A percentile compares a stretch with the other conserved stretches of the same genome.
Conservation (phyloP, 2,797 vertebrate genomes). For the Iguana delicatissima region DNA sequence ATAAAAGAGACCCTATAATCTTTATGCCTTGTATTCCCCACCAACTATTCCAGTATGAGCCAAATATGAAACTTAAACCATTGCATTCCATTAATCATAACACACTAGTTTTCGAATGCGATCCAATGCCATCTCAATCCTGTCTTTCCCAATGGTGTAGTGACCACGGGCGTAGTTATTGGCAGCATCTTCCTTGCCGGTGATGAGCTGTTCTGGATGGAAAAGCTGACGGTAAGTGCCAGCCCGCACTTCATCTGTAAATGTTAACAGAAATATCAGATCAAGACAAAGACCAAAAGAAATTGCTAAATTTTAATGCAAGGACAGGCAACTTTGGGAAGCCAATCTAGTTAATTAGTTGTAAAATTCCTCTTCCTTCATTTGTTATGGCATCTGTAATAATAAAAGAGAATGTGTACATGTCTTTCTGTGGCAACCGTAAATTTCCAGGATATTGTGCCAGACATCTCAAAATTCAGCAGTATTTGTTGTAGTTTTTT, state of each 20-base stretch:
- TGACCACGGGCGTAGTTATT: conserved; percentile 72
- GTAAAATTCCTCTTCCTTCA: not conserved
- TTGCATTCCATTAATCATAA: not conserved
- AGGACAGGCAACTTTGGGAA: not conserved
- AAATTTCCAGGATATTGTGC: not conserved
- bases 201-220: conserved; percentile 69
- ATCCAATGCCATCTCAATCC: conserved; percentile 63
- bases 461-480: not conserved
- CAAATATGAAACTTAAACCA: not conserved
- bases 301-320: not conserved
- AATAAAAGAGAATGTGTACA: too few species aligned
- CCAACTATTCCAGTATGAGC: not conserved
- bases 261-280: conserved; percentile 5
- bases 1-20: not conserved
- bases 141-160: conserved; percentile 69
- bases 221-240: conserved; percentile 62
- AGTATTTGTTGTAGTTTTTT: not conserved
- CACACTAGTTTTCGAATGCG: conserved; percentile 68
- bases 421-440: too few species aligned
- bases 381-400: too few species aligned
- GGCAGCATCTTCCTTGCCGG: conserved; percentile 71
- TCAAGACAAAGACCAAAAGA: not conserved
- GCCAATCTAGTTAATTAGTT: not conserved
- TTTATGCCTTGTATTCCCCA: not conserved
- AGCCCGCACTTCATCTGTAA: conserved; percentile 66